phyloP scores from a whole-genome alignment of 2,888 invertebrate genomes.

The Drosophila conformis region DNA sequence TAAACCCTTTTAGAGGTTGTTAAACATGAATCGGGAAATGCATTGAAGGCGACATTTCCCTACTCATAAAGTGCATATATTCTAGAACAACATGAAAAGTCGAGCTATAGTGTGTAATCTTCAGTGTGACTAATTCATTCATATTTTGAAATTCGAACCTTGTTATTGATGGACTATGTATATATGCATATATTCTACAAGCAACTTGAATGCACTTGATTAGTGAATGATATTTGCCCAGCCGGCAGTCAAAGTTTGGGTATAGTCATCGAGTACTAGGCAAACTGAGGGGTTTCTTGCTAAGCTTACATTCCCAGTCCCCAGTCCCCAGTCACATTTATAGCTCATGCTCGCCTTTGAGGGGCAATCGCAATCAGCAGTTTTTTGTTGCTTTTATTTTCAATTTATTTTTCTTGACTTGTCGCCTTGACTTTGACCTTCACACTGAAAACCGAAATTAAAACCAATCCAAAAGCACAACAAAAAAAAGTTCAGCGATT shows the following conservation, averaged over 20 bases:
- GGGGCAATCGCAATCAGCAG: constrained; percentile 40
- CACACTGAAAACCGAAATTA: constrained; percentile 69
- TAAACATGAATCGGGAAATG: neutral
- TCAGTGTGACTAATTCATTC: neutral
- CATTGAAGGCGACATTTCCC: neutral
- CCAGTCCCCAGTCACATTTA: constrained; percentile 18
- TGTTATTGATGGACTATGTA: neutral
- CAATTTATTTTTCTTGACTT: constrained; percentile 13
- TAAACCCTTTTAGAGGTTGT: rapidly evolving
- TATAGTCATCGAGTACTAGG: constrained; percentile 11
- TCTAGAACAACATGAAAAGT: neutral
- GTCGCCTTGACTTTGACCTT: constrained; percentile 69
- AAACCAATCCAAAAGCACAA: constrained; percentile 54
- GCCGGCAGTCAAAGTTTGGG: neutral
- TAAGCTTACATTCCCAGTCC: neutral
- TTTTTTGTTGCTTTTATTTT: constrained; percentile 12
- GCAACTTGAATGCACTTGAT: neutral
- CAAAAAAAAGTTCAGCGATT: constrained; percentile 18
- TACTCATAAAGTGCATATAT: neutral
- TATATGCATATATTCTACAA: neutral
- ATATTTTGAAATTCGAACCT: neutral
- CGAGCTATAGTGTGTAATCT: neutral
- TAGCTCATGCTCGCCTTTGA: constrained; percentile 11
- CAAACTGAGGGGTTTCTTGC: neutral
- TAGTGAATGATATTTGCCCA: neutral